Evolutionary conservation across 2,888 invertebrate species (phyloP).

Genomic region (Galerucella calmariensis): DNA sequence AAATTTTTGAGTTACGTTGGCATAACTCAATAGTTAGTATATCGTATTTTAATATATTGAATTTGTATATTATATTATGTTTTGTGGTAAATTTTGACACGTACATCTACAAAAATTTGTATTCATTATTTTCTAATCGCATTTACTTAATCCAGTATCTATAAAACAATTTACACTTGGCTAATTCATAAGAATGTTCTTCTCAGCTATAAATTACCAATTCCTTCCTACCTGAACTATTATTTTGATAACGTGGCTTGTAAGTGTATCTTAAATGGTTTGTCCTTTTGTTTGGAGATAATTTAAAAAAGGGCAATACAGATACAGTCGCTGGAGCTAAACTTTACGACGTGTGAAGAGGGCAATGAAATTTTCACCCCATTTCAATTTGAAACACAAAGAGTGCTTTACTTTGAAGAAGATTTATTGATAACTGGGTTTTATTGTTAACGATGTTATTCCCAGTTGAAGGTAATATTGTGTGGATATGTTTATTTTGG

Average conservation of each 20-base stretch:
- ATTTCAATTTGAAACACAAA: slow-evolving; percentile 60
- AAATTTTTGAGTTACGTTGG: too few species aligned
- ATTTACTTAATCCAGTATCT: too few species aligned
- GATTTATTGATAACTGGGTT: slow-evolving; percentile 44
- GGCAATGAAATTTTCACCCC: slow-evolving; percentile 63
- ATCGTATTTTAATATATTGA: too few species aligned
- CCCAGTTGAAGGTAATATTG: slow-evolving; percentile 24
- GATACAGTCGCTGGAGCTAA: slow-evolving; percentile 36
- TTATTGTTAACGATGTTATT: slow-evolving; percentile 30
- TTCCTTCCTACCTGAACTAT: slow-evolving; percentile 51
- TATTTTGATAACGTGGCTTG: slow-evolving; percentile 50
- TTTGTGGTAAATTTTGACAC: too few species aligned
- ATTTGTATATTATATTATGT: too few species aligned
- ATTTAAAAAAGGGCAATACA: slow-evolving; percentile 54
- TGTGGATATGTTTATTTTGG: slow-evolving; percentile 16
- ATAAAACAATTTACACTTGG: too few species aligned
- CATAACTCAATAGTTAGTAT: too few species aligned
- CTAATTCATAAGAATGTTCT: neutral
- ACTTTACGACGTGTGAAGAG: slow-evolving; percentile 59
- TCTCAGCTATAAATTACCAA: neutral
- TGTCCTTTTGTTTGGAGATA: slow-evolving; percentile 52
- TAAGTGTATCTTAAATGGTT: slow-evolving; percentile 46
- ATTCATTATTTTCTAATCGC: too few species aligned
- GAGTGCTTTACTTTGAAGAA: slow-evolving; percentile 40
- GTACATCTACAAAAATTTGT: too few species aligned